phyloP scores from a whole-genome alignment of 2,888 invertebrate genomes.

The Pristionchus mayeri region DNA sequence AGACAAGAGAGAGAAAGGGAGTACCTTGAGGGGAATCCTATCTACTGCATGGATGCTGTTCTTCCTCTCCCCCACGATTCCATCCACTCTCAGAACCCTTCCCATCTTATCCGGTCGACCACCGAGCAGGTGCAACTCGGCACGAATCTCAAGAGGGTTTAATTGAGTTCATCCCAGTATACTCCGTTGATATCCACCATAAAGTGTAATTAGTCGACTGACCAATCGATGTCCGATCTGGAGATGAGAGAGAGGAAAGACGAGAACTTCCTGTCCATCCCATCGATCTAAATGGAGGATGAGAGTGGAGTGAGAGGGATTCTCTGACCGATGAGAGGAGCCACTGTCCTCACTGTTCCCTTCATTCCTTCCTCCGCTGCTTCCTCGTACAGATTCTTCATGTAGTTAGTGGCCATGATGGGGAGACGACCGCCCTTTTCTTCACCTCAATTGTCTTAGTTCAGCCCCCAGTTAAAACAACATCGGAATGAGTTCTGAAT shows the following conservation, averaged over 20 bases:
- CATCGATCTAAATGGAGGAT: slow-evolving; percentile 21
- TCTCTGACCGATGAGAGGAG: slow-evolving; percentile 45
- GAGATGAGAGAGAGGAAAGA: slow-evolving; percentile 29
- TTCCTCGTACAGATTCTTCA: slow-evolving; percentile 32
- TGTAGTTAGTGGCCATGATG: background rate
- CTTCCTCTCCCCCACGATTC: background rate
- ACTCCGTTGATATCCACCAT: too few relatives aligned
- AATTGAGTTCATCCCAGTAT: background rate
- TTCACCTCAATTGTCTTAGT: too few relatives aligned
- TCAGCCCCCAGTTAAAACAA: too few relatives aligned
- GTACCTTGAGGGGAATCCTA: slow-evolving; percentile 14
- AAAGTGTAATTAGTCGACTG: background rate
- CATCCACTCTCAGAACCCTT: background rate
- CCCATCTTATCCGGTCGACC: slow-evolving; percentile 7
- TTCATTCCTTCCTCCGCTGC: background rate
- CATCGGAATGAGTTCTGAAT: too few relatives aligned
- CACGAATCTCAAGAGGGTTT: background rate
- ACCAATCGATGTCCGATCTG: slow-evolving; percentile 35
- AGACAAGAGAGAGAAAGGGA: too few relatives aligned
- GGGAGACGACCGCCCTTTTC: background rate
- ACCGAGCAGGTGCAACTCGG: slow-evolving; percentile 26
- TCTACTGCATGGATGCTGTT: background rate
- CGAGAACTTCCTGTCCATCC: slow-evolving; percentile 33
- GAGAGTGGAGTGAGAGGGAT: too few relatives aligned
- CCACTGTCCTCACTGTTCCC: slow-evolving; percentile 41